Evolutionary conservation across 2,797 vertebrate species (phyloP).

Genomic region (Chaetodon trifasciatus): DNA sequence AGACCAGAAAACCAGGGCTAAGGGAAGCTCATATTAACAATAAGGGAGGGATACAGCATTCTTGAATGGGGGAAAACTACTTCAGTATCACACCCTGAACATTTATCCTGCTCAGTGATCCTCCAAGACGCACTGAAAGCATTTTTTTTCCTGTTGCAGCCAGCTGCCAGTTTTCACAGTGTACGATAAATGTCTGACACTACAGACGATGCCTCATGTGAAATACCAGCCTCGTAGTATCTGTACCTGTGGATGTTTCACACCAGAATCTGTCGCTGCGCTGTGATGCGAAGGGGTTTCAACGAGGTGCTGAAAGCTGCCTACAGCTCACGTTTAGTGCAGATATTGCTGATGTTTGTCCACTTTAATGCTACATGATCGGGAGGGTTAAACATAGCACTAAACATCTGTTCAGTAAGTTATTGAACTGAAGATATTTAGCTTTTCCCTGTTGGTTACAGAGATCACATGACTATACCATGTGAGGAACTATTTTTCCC

Average conservation of each 20-base stretch:
- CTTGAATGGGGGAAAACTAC: background rate
- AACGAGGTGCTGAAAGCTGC: background rate
- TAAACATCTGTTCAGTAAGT: background rate
- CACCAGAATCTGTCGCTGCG: constrained; percentile 32
- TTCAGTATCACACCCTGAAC: constrained; percentile 11
- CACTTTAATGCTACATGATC: constrained; percentile 68
- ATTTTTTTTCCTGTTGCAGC: constrained; percentile 44
- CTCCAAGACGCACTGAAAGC: constrained; percentile 30
- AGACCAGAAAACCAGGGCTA: background rate
- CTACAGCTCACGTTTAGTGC: constrained; percentile 27
- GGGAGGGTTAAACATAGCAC: constrained; percentile 11
- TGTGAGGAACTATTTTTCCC: constrained; percentile 23
- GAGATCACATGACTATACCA: background rate
- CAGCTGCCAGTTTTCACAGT: constrained; percentile 74
- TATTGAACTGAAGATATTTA: constrained; percentile 3
- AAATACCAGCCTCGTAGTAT: constrained; percentile 36
- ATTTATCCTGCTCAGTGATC: constrained; percentile 28
- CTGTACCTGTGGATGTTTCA: constrained; percentile 16
- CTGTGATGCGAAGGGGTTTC: constrained; percentile 16
- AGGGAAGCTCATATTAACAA: constrained; percentile 14
- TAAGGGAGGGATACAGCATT: constrained; percentile 10
- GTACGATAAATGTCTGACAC: constrained; percentile 53
- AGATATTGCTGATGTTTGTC: constrained; percentile 21
- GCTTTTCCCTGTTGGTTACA: background rate
- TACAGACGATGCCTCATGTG: constrained; percentile 11